Percentiles rank a stretch among this genome's conserved stretches.
These are phyloP conservation scores for Melitaea athalia DNA, from an alignment of 2,888 invertebrate species.

Conservation along the genomic window DNA sequence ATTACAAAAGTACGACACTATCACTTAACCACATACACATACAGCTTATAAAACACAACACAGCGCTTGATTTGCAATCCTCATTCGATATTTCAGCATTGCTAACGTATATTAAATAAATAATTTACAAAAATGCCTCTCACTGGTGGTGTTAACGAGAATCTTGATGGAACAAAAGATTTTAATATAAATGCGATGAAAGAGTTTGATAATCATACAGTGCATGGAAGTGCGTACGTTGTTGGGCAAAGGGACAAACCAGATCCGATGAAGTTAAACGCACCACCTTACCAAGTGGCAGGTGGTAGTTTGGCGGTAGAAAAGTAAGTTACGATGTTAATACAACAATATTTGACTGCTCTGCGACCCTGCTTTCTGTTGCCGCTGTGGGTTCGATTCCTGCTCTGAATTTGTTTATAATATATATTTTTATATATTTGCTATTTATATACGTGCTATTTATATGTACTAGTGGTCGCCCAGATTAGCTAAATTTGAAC, in stretches of 20 bases:
- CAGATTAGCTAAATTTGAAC: no score
- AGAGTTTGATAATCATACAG: slow-evolving; percentile 18
- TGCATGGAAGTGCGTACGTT: slow-evolving; percentile 30
- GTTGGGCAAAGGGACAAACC: slow-evolving; percentile 26
- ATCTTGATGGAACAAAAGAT: slow-evolving; percentile 36
- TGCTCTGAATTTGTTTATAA: no score
- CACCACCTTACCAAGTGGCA: slow-evolving; percentile 29
- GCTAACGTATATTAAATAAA: background rate
- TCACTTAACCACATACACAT: background rate
- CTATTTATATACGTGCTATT: no score
- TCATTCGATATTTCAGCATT: background rate
- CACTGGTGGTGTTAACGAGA: slow-evolving; percentile 14
- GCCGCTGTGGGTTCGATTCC: no score
- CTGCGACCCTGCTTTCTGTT: no score
- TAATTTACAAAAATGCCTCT: slow-evolving; percentile 18
- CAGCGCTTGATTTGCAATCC: background rate
- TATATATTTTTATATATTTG: no score
- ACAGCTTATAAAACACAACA: background rate
- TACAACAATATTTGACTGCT: no score
- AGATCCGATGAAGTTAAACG: slow-evolving; percentile 27
- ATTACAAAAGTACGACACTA: background rate
- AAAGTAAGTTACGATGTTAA: slow-evolving; percentile 25
- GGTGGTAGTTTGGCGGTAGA: slow-evolving; percentile 29
- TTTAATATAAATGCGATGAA: slow-evolving; percentile 34
- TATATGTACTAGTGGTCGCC: no score